Evolutionary conservation across 2,797 vertebrate species (phyloP).

Genomic region (Odontamblyopus rebecca): DNA sequence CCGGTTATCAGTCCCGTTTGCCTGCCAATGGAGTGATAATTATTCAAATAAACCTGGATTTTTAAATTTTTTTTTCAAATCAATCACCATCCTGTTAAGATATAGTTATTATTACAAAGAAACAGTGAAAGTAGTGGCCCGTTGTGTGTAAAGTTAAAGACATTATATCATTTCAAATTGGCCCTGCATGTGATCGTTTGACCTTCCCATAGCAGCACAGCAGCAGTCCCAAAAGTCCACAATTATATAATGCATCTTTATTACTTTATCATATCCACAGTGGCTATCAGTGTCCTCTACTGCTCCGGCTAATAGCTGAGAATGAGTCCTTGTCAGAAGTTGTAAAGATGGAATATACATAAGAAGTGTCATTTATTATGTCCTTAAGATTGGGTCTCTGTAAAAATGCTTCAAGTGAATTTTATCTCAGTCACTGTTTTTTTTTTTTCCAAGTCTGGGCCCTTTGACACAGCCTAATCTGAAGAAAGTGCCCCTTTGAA

Average conservation of each 20-base stretch:
- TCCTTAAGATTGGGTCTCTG: not conserved
- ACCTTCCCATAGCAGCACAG: conserved; percentile 1
- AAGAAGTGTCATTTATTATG: conserved; percentile 1
- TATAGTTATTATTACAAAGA: conserved; percentile 19
- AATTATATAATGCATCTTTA: not conserved
- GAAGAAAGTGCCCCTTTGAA: conserved; percentile 1
- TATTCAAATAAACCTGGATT: conserved; percentile 57
- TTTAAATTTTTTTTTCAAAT: conserved; percentile 25
- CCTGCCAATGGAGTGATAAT: conserved; percentile 65
- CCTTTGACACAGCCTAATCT: conserved; percentile 7
- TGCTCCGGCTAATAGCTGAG: not conserved
- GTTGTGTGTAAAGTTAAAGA: conserved; percentile 26
- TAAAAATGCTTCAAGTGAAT: conserved; percentile 8
- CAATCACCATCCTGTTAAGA: conserved; percentile 53
- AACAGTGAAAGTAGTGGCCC: not conserved
- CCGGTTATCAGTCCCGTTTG: conserved; percentile 61
- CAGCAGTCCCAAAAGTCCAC: not conserved
- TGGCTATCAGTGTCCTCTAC: not conserved
- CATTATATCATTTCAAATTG: conserved; percentile 2
- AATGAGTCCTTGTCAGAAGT: conserved; percentile 7
- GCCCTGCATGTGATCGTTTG: not conserved
- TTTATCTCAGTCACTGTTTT: conserved; percentile 5
- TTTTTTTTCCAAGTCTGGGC: not conserved
- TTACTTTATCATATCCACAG: not conserved
- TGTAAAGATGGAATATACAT: not conserved